Evolutionary conservation across 2,888 invertebrate species (phyloP).

Genomic region (Drosophila pegasa): DNA sequence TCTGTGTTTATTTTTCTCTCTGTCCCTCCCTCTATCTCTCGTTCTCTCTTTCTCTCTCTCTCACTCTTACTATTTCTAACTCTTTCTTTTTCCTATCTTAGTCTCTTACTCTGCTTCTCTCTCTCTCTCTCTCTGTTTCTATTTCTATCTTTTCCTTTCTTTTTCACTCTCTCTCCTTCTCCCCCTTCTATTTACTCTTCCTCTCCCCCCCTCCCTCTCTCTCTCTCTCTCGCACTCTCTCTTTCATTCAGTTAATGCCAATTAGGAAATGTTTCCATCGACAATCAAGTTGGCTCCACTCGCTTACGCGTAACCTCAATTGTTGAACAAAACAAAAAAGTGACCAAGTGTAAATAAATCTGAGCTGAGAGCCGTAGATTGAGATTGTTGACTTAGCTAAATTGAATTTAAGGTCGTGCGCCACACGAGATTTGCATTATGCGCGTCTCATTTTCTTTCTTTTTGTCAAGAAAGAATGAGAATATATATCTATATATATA

Average conservation of each 20-base stretch:
- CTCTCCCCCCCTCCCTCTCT: too few species aligned
- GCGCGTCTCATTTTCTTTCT: background rate
- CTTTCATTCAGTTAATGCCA: slow-evolving; percentile 10
- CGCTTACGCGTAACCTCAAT: slow-evolving; percentile 67
- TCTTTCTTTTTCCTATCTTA: too few species aligned
- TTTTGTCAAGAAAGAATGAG: background rate
- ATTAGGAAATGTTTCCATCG: slow-evolving; percentile 45
- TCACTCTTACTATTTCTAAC: background rate
- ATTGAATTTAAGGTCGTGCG: slow-evolving; percentile 79
- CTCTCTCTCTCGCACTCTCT: slow-evolving; percentile 15
- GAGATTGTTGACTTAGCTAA: slow-evolving; percentile 65
- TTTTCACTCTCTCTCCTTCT: too few species aligned
- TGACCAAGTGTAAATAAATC: slow-evolving; percentile 64
- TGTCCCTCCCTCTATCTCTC: background rate
- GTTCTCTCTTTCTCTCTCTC: background rate
- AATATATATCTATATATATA: background rate
- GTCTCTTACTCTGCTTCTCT: too few species aligned
- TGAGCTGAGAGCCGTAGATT: slow-evolving; percentile 37
- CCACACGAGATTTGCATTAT: slow-evolving; percentile 75
- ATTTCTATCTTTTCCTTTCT: background rate
- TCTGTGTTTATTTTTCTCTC: too few species aligned
- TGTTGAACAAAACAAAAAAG: slow-evolving; percentile 56
- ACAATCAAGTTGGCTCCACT: slow-evolving; percentile 10
- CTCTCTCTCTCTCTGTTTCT: background rate
- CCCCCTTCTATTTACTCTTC: too few species aligned